Evolutionary conservation across 2,888 invertebrate species (phyloP), one percentile per base, ranked within the genome.

Genomic region (Dastarcus helophoroides): DNA sequence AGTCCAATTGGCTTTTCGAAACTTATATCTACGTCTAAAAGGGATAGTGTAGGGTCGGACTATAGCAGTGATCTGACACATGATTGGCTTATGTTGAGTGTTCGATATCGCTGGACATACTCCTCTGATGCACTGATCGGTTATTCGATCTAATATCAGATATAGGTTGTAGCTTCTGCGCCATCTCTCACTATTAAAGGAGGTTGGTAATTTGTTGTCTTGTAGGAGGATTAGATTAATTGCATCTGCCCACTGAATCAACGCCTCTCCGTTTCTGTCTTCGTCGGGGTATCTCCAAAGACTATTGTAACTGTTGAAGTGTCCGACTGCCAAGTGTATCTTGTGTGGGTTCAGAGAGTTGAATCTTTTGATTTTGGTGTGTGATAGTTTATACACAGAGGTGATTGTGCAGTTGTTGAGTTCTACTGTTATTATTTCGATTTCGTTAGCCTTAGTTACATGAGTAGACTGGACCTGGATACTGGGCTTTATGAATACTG

Each of bases 381-480:
- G 10, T 25, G 25, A 26, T 11, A 26, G 31, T 16, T 31, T 31
- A 19, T 31, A 25, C 11, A 31, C 25, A 14, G 25, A 26, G 11
- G 12, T 17, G 9, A 31, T 10, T 10, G 25, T 31, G 26, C 31
- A 31, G 22, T 29, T 29, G 14, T 31, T 31, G 16, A 31, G 15
- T 31, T 31, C 31, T 15, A 31, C 22, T 15, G 31, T 17, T 11
- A 31, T 11, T 24, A 31, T 31, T 19, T 31, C 31, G 22, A 24
- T 31, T 14, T 14, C 31, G 23, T 25, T 16, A 10, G 11, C 22
- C 6, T 24, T 16, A 9, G 31, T 14, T 10, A 25, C 11, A 25
- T 23, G 11, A 5, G 25, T 16, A 7, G 25, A 25, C 14, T n/a
- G 14, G 8, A 31, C 17, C 10, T 25, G 24, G 14, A 31, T 24